These are phyloP conservation scores for Pangasius mekongensis DNA, from an alignment of 2,797 vertebrate species.

Conservation along the genomic window DNA sequence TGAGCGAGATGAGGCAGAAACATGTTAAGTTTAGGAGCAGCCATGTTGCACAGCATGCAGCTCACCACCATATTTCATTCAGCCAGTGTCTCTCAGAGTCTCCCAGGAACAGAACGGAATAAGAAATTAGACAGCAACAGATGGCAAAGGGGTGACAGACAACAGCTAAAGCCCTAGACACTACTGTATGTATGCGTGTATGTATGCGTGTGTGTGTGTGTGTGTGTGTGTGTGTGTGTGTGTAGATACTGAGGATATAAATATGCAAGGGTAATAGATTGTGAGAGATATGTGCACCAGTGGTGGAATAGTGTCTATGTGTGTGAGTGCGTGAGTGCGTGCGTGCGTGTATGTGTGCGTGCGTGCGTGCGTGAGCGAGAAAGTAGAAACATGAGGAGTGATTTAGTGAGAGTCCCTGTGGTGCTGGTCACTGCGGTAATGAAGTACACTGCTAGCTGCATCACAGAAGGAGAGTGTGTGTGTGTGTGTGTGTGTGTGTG, in stretches of 20 bases:
- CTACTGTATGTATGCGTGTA: not conserved
- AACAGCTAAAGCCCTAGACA: constrained; percentile 45
- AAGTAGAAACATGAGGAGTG: constrained; percentile 46
- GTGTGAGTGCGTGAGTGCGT: constrained; percentile 15
- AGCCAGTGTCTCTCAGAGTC: constrained; percentile 38
- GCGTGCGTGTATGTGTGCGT: not conserved
- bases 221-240: constrained; percentile 11
- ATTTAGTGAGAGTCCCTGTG: constrained; percentile 63
- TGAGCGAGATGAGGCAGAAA: constrained; percentile 24
- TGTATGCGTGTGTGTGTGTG: constrained; percentile 13
- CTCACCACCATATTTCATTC: constrained; percentile 43
- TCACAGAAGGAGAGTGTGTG: constrained; percentile 29
- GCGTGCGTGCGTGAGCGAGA: constrained; percentile 1
- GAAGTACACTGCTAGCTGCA: constrained; percentile 52
- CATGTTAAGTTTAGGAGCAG: constrained; percentile 14
- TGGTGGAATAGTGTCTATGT: not conserved
- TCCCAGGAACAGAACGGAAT: constrained; percentile 39
- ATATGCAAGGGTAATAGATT: constrained; percentile 31
- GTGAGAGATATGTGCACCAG: not conserved
- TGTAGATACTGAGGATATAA: constrained; percentile 19
- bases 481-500: constrained; percentile 14
- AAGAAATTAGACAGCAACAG: constrained; percentile 51
- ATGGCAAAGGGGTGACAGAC: constrained; percentile 45
- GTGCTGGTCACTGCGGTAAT: constrained; percentile 44
- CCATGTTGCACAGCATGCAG: constrained; percentile 32